Evolutionary conservation across 2,113 vertebrate species (phyloP).

Genomic region (Oryzias curvinotus): DNA sequence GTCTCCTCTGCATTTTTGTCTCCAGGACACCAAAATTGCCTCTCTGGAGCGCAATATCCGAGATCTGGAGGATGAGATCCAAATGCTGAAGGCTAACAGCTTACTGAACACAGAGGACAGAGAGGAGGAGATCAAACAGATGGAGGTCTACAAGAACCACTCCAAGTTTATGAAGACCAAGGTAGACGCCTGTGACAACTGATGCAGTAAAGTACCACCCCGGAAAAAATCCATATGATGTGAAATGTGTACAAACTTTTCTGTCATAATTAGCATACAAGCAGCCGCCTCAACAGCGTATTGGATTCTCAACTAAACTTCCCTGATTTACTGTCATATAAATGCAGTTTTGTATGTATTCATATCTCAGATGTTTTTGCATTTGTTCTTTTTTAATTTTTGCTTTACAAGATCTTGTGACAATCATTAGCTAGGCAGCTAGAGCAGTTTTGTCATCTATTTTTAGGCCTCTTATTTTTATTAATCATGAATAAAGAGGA

Average conservation of each 20-base stretch:
- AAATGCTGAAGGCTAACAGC: constrained; percentile 97
- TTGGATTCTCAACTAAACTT: too few relatives aligned
- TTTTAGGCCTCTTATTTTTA: constrained; percentile 69
- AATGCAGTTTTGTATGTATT: too few relatives aligned
- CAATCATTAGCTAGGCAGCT: constrained; percentile 21
- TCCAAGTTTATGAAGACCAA: constrained; percentile 99
- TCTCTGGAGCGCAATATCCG: constrained; percentile 97
- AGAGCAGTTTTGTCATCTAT: constrained; percentile 67
- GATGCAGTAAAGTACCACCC: too few relatives aligned
- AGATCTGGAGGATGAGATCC: constrained; percentile 99
- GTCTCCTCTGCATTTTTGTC: constrained; percentile 66
- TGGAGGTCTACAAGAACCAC: constrained; percentile 99
- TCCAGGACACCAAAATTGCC: constrained; percentile 97
- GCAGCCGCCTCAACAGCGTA: too few relatives aligned
- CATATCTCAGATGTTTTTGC: too few relatives aligned
- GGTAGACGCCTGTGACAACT: constrained; percentile 72
- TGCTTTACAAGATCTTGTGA: constrained; percentile 48
- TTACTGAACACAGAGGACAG: constrained; percentile 93
- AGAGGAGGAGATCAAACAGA: constrained; percentile 99
- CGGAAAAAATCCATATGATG: too few relatives aligned
- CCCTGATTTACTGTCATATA: too few relatives aligned
- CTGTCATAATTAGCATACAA: too few relatives aligned
- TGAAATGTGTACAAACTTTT: too few relatives aligned
- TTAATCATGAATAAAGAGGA: constrained; percentile 70
- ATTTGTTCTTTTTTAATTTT: constrained; percentile 2